Evolutionary conservation across 1,140 invertebrate species (phyloP).

Genomic region (Pissodes strobi): DNA sequence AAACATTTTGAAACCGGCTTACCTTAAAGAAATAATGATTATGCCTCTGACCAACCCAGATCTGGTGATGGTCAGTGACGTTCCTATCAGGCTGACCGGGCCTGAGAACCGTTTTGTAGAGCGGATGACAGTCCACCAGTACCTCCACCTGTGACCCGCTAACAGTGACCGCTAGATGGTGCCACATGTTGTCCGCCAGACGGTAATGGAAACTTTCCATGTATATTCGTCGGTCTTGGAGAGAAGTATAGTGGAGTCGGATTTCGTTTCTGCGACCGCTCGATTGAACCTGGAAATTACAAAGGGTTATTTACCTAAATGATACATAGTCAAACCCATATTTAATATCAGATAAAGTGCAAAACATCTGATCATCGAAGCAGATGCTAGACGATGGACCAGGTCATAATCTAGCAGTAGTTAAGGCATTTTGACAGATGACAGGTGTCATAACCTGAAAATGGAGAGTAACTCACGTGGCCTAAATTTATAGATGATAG

Average conservation of each 20-base stretch:
- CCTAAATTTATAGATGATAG: too few relatives aligned
- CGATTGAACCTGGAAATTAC: slow-evolving; percentile 72
- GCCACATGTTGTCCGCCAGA: slow-evolving; percentile 84
- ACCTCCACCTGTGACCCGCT: slow-evolving; percentile 81
- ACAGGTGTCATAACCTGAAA: too few relatives aligned
- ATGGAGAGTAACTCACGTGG: too few relatives aligned
- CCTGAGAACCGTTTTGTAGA: slow-evolving; percentile 75
- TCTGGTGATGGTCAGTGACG: slow-evolving; percentile 70
- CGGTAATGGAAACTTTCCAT: slow-evolving; percentile 86
- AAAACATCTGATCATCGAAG: too few relatives aligned
- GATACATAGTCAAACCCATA: too few relatives aligned
- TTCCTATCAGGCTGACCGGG: slow-evolving; percentile 71
- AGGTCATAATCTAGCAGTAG: too few relatives aligned
- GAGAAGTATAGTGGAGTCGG: slow-evolving; percentile 73
- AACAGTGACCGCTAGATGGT: slow-evolving; percentile 80
- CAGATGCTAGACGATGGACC: too few relatives aligned
- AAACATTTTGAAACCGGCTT: too few relatives aligned
- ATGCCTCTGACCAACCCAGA: slow-evolving; percentile 88
- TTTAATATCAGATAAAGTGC: too few relatives aligned
- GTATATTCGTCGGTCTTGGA: slow-evolving; percentile 66
- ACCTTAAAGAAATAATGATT: slow-evolving; percentile 89
- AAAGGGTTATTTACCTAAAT: too few relatives aligned
- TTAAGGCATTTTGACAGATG: too few relatives aligned
- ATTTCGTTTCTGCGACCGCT: slow-evolving; percentile 85
- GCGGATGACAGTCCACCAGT: slow-evolving; percentile 82